Evolutionary conservation across 2,888 invertebrate genomes (phyloP).

Genomic region (Trachelus tabidus): DNA sequence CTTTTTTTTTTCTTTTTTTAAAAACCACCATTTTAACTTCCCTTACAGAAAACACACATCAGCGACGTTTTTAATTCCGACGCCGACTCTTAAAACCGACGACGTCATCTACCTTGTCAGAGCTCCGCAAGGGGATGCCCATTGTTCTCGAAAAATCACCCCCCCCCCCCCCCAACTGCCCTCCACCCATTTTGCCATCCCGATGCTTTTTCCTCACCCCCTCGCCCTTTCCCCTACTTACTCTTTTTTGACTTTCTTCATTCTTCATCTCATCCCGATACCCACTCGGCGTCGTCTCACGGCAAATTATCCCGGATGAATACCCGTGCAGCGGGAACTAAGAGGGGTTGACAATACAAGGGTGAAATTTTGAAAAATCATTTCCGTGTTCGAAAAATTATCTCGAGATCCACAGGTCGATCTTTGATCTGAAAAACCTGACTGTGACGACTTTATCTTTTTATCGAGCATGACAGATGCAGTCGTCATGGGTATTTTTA

Average conservation of each 20-base stretch:
- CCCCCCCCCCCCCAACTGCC: background rate
- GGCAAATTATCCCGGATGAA: background rate
- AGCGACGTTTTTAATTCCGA: constrained; percentile 30
- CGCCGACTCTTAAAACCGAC: background rate
- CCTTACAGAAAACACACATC: constrained; percentile 1
- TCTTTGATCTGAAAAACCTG: too few relatives aligned
- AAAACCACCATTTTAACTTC: background rate
- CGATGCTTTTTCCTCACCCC: background rate
- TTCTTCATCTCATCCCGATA: background rate
- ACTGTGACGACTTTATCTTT: background rate
- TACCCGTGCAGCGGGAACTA: background rate
- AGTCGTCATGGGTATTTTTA: background rate
- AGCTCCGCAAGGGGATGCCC: background rate
- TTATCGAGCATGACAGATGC: background rate
- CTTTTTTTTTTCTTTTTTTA: background rate
- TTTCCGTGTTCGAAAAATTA: too few relatives aligned
- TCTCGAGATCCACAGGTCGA: too few relatives aligned
- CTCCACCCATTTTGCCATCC: background rate
- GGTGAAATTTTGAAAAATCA: background rate
- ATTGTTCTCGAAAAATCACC: constrained; percentile 1
- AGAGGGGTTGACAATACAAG: background rate
- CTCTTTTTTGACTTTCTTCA: background rate
- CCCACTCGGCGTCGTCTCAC: background rate
- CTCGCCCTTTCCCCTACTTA: background rate
- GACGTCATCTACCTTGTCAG: constrained; percentile 6